Conservation (phyloP, 2,888 invertebrate genomes). For the Dromius quadrimaculatus region DNA sequence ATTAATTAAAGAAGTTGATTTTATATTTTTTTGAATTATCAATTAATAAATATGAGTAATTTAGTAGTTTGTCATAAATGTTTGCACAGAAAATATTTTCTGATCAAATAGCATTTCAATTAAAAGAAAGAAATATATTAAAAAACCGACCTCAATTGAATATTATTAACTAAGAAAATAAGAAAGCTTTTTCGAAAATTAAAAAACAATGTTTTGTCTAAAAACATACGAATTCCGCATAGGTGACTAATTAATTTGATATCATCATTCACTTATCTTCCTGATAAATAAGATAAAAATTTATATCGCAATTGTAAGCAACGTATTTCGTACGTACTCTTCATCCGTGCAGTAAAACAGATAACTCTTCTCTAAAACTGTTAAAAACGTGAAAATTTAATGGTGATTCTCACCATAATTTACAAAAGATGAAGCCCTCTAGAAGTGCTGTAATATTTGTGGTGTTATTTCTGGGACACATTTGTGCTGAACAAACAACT, state of each 20-base stretch:
- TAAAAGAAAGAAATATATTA: too few relatives aligned
- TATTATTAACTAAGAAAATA: background rate
- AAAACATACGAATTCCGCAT: background rate
- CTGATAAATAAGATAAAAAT: constrained; percentile 31
- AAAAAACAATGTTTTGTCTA: background rate
- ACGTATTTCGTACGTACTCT: background rate
- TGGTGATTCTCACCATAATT: constrained; percentile 7
- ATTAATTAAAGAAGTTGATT: too few relatives aligned
- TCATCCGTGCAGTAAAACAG: background rate
- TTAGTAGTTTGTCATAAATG: too few relatives aligned
- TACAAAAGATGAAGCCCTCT: background rate
- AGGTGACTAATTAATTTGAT: constrained; percentile 25
- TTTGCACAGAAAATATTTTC: too few relatives aligned
- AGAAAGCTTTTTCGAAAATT: background rate
- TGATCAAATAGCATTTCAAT: too few relatives aligned
- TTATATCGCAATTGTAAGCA: constrained; percentile 9
- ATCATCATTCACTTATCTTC: constrained; percentile 7
- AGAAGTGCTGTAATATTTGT: constrained; percentile 14
- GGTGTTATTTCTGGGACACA: background rate
- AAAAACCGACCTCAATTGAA: background rate
- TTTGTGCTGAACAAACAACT: constrained; percentile 1
- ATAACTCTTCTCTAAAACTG: background rate
- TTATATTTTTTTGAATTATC: too few relatives aligned
- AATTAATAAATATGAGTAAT: too few relatives aligned
- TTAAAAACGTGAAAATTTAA: background rate